Evolutionary conservation across 2,797 vertebrate genomes (phyloP).

Genomic region (Oryzias dopingdopingensis): DNA sequence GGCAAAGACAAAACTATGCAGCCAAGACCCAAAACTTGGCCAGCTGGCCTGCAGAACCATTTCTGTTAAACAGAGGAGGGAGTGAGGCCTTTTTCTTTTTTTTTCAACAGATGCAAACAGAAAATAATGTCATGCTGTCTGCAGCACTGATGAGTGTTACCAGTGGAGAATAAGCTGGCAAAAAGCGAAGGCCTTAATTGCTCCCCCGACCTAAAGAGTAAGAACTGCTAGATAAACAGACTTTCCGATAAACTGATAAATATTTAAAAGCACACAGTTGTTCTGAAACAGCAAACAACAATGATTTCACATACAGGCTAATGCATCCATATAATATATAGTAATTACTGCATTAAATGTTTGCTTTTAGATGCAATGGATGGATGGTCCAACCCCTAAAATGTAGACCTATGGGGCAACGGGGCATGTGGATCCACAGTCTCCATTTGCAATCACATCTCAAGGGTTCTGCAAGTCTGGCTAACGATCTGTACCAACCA

Average conservation of each 20-base stretch:
- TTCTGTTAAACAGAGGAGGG: conserved; percentile 29
- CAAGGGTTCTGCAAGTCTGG: conserved; percentile 32
- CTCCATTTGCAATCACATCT: conserved; percentile 47
- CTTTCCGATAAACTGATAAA: too few relatives aligned
- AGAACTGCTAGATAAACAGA: neutral
- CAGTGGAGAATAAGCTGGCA: conserved; percentile 39
- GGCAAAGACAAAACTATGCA: conserved; percentile 45
- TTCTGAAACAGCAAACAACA: too few relatives aligned
- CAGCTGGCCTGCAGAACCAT: conserved; percentile 55
- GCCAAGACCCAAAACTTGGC: conserved; percentile 17
- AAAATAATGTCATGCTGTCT: conserved; percentile 55
- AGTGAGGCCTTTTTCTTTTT: conserved; percentile 5
- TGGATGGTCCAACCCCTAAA: too few relatives aligned
- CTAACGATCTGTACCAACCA: conserved; percentile 53
- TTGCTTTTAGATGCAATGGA: too few relatives aligned
- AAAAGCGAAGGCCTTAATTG: conserved; percentile 42
- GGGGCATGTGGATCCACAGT: neutral
- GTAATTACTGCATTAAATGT: too few relatives aligned
- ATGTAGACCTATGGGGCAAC: conserved; percentile 2
- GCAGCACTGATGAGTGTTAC: conserved; percentile 17
- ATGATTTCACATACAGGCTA: too few relatives aligned
- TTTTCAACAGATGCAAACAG: conserved; percentile 35
- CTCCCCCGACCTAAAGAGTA: conserved; percentile 41
- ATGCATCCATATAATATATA: too few relatives aligned
- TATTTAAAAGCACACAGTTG: too few relatives aligned